A percentile compares a stretch with the other conserved stretches of the same genome.
These are phyloP conservation scores for Fistularia commersonii DNA, from an alignment of 2,797 vertebrate genomes.

Conservation along the genomic window DNA sequence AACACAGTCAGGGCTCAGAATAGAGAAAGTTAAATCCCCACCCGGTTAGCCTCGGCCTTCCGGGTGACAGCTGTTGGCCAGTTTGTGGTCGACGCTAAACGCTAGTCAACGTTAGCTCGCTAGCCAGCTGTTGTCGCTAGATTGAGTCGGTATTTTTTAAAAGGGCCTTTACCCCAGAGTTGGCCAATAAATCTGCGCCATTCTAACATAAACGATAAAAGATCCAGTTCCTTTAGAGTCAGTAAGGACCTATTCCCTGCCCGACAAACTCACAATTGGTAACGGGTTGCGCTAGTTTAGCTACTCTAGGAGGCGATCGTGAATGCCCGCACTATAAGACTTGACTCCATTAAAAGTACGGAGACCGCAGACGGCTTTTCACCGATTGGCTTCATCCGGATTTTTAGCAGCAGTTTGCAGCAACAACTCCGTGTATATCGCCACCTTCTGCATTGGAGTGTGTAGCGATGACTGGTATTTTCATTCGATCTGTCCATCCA, in stretches of 20 bases:
- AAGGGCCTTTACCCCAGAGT: neutral
- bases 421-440: neutral
- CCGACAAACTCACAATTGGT: neutral
- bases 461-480: neutral
- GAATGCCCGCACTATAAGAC: too few relatives aligned
- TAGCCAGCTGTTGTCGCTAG: conserved; percentile 22
- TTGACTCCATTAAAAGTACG: too few relatives aligned
- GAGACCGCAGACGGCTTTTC: neutral
- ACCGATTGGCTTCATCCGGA: neutral
- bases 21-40: conserved; percentile 60
- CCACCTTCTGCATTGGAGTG: conserved; percentile 32
- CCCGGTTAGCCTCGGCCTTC: conserved; percentile 59
- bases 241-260: neutral
- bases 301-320: neutral
- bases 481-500: too few relatives aligned
- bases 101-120: conserved; percentile 18
- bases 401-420: too few relatives aligned
- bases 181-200: conserved; percentile 5
- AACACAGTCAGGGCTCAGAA: neutral
- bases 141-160: conserved; percentile 9
- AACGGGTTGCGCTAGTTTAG: neutral
- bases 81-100: conserved; percentile 33
- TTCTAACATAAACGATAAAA: neutral
- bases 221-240: neutral
- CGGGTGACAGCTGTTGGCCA: conserved; percentile 41